These are phyloP conservation scores for Lacanobia wlatinum DNA, from an alignment of 2,888 invertebrate species.

Conservation along the genomic window DNA sequence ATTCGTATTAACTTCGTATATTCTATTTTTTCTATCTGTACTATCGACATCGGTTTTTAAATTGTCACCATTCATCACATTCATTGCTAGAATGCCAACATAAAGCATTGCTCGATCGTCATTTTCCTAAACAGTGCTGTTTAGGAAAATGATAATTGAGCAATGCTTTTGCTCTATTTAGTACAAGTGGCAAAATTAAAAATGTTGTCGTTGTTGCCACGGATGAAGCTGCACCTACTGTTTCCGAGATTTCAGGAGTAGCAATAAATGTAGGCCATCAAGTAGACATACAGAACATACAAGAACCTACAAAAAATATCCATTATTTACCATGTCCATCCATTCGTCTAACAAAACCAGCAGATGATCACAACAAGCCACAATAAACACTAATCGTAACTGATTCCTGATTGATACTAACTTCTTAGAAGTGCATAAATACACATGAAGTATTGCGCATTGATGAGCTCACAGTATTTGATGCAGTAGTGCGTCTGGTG, in stretches of 20 bases:
- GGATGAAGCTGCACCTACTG: neutral
- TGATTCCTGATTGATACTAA: slow-evolving; percentile 31
- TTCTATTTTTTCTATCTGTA: neutral
- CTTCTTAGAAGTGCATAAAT: slow-evolving; percentile 54
- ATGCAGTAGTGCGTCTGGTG: slow-evolving; percentile 28
- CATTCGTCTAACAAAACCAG: neutral
- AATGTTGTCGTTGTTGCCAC: too few species aligned
- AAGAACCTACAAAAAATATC: neutral
- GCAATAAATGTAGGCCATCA: neutral
- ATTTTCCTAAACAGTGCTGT: too few species aligned
- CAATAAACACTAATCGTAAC: slow-evolving; percentile 17
- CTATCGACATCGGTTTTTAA: neutral
- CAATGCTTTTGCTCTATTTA: too few species aligned
- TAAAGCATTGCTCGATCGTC: neutral
- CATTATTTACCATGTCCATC: neutral
- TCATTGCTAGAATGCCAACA: neutral
- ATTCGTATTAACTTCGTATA: too few species aligned
- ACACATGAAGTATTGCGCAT: slow-evolving; percentile 49
- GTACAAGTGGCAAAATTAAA: too few species aligned
- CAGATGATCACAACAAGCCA: slow-evolving; percentile 10
- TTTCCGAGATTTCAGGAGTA: too few species aligned
- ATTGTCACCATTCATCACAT: too few species aligned
- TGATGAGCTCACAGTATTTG: slow-evolving; percentile 43
- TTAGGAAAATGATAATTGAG: too few species aligned
- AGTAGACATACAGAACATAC: neutral